Base-by-base conservation (phyloP, 1,140 invertebrate genomes). In the Drosophila santomea region DNA sequence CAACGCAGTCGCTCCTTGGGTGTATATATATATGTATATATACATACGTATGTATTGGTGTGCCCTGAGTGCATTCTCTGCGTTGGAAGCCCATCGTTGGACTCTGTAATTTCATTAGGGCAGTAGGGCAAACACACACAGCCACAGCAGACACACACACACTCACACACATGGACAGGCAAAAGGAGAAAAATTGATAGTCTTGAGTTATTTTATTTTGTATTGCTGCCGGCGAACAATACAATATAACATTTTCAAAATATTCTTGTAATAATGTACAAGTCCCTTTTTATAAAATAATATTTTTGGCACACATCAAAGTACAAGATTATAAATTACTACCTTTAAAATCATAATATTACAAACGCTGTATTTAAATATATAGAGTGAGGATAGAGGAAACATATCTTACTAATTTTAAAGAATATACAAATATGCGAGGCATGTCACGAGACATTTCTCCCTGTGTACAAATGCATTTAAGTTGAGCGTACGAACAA, bases 71-170 rank as follows among this genome's bases (percentile, higher is more conserved):
- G 63, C 80, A 82, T 74, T 82, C 71, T 67, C 58, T 82, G 74
- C 64, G 64, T 78, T 77, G 71, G 60, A 72, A 83, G 61, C 69
- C 75, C 64, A 67, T 51, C 51, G 66, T 48, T 52, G 47, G 61
- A 51, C 61, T 68, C 64, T 80, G 80, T 89, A 89, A 88, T 88
- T 88, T 88, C 84, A 88, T 88, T 89, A 88, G 84, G 84, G 84
- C 84, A 88, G 84, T 88, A 88, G 84, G 84, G 72, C 84, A 89
- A 78, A 75, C 78, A 47, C 62, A 72, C 74, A 85, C 80, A 67
- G 28, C 45, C 51, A 54, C 68, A 55, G 38, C 39, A 35, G n/a
- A 32, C 44, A n/a, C 66, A 55, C 41, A 23, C 38, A 44, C 14
- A 55, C 52, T 48, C 25, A 52, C 20, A 43, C 6, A 58, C 20